A percentile compares a stretch with the other conserved stretches of the same genome.
Evolutionary conservation across 2,888 invertebrate species (phyloP).

Genomic region (Cataglyphis livida): DNA sequence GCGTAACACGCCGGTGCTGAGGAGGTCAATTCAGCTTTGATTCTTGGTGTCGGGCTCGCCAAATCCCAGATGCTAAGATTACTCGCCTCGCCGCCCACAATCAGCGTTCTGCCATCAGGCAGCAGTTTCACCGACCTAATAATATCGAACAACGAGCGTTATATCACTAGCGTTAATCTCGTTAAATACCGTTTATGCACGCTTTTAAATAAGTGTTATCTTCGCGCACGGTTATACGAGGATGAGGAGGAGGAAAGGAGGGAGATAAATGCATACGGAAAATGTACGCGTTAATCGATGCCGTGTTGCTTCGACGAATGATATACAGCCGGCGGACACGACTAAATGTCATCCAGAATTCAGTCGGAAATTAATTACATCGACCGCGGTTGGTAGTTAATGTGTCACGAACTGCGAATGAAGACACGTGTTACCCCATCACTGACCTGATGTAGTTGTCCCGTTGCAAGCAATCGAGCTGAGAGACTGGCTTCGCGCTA

Average conservation of each 20-base stretch:
- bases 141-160: neutral
- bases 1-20: conserved; percentile 98
- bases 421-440: conserved; percentile 52
- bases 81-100: conserved; percentile 98
- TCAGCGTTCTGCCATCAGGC: conserved; percentile 96
- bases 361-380: conserved; percentile 61
- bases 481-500: conserved; percentile 94
- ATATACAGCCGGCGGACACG: conserved; percentile 54
- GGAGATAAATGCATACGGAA: conserved; percentile 42
- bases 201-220: conserved; percentile 48
- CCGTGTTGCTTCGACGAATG: conserved; percentile 42
- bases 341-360: conserved; percentile 62
- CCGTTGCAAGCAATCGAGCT: conserved; percentile 97
- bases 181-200: conserved; percentile 34
- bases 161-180: neutral
- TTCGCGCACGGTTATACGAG: conserved; percentile 18
- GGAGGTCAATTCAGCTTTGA: conserved; percentile 97
- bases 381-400: conserved; percentile 50
- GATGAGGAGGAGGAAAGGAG: neutral
- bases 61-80: conserved; percentile 98
- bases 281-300: conserved; percentile 47
- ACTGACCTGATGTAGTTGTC: conserved; percentile 95
- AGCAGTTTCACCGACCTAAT: conserved; percentile 93
- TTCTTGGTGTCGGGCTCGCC: conserved; percentile 95
- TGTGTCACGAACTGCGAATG: conserved; percentile 53